Base-by-base conservation (phyloP, 2,888 invertebrate genomes). In the Criorhina ranunculi region DNA sequence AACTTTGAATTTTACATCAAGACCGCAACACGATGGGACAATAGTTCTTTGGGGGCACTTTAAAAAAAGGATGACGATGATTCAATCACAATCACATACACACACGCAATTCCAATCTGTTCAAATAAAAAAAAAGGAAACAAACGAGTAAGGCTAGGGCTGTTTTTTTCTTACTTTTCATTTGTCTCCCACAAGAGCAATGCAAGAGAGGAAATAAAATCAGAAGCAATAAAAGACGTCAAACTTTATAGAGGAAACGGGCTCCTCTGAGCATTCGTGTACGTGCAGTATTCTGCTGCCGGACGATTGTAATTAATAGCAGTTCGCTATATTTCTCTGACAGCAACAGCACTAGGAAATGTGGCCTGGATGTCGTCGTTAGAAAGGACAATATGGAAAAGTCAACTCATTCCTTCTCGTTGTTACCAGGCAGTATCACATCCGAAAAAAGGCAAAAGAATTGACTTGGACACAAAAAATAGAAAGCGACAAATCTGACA, bases 291-390 rank as follows among this genome's bases (percentile, higher is more conserved):
- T 66, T 66, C 66, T 66, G 51, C 59, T 59, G 67, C 46, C n/a
- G 79, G 73, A 75, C 67, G 60, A 75, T 80, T 80, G 80, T 67
- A 80, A 80, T 80, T 80, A 80, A 80, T 80, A 67, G 80, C 67
- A 73, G 59, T 67, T 80, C 73, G 60, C 80, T 80, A 73, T 73
- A 80, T 67, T 67, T 80, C 80, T 73, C 67, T 80, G 73, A 73
- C 80, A 80, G 73, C 73, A 67, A 31, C 80, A 80, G 67, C 57
- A 79, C 66, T 62, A 67, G 73, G 73, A 80, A 80, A 80, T 75
- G 60, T 57, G 62, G 73, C 80, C 80, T 73, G 80, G 67, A 80
- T 80, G 66, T 75, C 80, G 67, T 73, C 73, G 80, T 73, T 80
- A 75, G 66, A 67, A 24, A 73, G 73, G 67, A 80, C 73, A 80